A percentile compares a stretch with the other conserved stretches of the same genome.
Evolutionary conservation across 2,888 invertebrate genomes (phyloP).

Genomic region (Dorcus parallelipipedus): DNA sequence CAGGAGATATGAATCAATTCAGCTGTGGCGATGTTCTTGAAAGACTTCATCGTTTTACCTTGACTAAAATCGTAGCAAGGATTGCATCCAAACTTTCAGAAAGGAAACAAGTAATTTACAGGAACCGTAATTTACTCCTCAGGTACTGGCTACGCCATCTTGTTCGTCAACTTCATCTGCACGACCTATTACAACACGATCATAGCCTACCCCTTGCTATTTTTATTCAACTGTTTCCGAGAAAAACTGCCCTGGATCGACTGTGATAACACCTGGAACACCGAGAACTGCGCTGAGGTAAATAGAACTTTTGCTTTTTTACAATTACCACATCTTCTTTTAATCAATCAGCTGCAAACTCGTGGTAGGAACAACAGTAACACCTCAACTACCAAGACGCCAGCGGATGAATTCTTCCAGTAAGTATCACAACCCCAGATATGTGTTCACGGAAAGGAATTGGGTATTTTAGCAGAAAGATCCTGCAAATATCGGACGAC

Average conservation of each 20-base stretch:
- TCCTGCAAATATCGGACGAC: conserved; percentile 71
- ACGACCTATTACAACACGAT: conserved; percentile 83
- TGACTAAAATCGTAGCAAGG: no score
- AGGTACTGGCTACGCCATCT: conserved; percentile 85
- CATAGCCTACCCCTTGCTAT: conserved; percentile 80
- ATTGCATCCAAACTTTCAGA: no score
- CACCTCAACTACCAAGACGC: conserved; percentile 53
- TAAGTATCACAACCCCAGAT: conserved; percentile 48
- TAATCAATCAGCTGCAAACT: not conserved
- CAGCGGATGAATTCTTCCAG: conserved; percentile 84
- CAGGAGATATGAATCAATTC: no score
- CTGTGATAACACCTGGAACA: conserved; percentile 82
- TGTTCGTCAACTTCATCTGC: conserved; percentile 76
- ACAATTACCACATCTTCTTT: not conserved
- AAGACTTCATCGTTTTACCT: no score
- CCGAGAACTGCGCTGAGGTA: conserved; percentile 66
- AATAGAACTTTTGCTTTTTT: not conserved
- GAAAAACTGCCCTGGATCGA: conserved; percentile 71
- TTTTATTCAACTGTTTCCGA: conserved; percentile 68
- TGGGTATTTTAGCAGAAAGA: conserved; percentile 60
- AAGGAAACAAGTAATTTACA: no score
- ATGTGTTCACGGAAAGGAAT: not conserved
- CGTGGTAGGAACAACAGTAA: no score
- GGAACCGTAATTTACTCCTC: conserved; percentile 28
- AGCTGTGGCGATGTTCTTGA: no score